phyloP scores from a whole-genome alignment of 2,113 vertebrate species.

The Ammodytes marinus region DNA sequence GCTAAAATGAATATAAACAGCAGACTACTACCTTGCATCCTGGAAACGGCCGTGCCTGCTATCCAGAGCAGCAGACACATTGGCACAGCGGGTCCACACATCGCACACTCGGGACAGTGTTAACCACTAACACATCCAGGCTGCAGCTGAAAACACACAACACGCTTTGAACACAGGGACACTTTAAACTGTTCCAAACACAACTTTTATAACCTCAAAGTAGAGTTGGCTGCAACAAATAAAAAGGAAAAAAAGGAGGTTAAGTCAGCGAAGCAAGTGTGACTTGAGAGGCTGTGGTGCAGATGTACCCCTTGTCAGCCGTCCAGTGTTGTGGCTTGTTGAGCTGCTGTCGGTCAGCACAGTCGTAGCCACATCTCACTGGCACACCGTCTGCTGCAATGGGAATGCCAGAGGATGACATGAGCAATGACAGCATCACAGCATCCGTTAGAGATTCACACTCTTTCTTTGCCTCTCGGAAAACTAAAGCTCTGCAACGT shows the following conservation, averaged over 20 bases:
- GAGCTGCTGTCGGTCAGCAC: constrained; percentile 41
- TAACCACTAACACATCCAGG: constrained; percentile 46
- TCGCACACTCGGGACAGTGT: constrained; percentile 33
- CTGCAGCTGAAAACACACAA: constrained; percentile 42
- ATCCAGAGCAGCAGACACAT: constrained; percentile 67
- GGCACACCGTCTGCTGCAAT: constrained; percentile 21
- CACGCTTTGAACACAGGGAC: not conserved
- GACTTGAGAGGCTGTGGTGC: not conserved
- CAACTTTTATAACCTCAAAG: constrained; percentile 2
- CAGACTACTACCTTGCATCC: constrained; percentile 51
- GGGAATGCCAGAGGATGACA: constrained; percentile 36
- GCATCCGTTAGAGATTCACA: not conserved
- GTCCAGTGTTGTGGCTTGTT: constrained; percentile 37
- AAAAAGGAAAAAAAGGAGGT: not conserved
- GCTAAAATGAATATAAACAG: not conserved
- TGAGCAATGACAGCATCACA: constrained; percentile 26
- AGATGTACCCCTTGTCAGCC: constrained; percentile 30
- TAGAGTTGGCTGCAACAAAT: not conserved
- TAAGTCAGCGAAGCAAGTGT: not conserved
- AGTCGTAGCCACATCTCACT: constrained; percentile 42
- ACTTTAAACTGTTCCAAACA: not conserved
- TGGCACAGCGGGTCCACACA: constrained; percentile 54
- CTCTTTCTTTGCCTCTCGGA: not conserved
- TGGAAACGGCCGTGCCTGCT: constrained; percentile 6
- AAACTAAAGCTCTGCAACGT: not conserved